Percentiles rank a stretch among this genome's conserved stretches.
Conservation (phyloP, 2,797 vertebrate species). For the Gobionotothen gibberifrons region DNA sequence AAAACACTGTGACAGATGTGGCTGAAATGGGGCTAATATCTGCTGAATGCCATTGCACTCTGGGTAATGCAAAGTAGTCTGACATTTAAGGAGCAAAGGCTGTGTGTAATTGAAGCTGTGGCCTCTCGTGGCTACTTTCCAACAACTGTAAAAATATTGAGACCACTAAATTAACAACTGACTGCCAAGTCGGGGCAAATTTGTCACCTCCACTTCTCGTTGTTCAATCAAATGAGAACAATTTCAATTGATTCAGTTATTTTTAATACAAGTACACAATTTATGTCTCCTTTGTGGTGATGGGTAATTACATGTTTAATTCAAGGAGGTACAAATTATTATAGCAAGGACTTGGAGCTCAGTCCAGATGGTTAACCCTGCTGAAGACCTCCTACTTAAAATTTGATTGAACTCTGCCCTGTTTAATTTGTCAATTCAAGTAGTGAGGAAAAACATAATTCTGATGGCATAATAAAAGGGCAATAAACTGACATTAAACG, state of each 20-base stretch:
- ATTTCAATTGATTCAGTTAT: constrained; percentile 8
- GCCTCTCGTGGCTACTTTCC: constrained; percentile 75
- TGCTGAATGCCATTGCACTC: constrained; percentile 79
- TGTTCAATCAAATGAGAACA: constrained; percentile 44
- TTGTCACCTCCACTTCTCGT: constrained; percentile 40
- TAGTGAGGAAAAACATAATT: constrained; percentile 44
- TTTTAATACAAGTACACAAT: constrained; percentile 27
- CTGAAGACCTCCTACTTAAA: constrained; percentile 16
- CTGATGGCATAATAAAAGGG: constrained; percentile 59
- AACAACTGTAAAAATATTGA: constrained; percentile 57
- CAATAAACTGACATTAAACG: constrained; percentile 53
- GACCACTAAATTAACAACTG: constrained; percentile 50
- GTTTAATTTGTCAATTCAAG: constrained; percentile 38
- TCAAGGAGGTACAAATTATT: constrained; percentile 26
- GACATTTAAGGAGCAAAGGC: constrained; percentile 82
- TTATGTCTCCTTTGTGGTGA: constrained; percentile 24
- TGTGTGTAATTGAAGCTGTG: constrained; percentile 81
- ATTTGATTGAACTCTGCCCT: constrained; percentile 20
- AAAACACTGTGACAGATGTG: constrained; percentile 73
- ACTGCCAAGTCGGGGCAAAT: constrained; percentile 42
- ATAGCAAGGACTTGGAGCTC: constrained; percentile 7
- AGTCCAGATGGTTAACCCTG: constrained; percentile 27
- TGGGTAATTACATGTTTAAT: constrained; percentile 21
- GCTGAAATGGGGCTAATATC: constrained; percentile 72
- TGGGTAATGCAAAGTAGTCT: constrained; percentile 81